phyloP scores from a whole-genome alignment of 2,888 invertebrate species.

The Polylopha cassiicola region DNA sequence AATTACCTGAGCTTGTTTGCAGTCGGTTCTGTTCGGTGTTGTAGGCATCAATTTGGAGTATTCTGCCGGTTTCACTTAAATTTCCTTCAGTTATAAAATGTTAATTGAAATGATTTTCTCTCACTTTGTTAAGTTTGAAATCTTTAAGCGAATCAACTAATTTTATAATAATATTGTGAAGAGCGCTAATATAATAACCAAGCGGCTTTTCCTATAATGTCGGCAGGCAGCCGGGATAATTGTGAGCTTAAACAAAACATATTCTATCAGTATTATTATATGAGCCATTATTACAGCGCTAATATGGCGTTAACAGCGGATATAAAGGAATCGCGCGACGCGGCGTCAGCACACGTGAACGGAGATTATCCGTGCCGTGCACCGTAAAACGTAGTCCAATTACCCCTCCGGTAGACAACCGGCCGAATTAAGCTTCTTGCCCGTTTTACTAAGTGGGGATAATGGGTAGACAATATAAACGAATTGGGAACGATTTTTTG shows the following conservation, averaged over 20 bases:
- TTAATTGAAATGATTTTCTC: not conserved
- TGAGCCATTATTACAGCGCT: constrained; percentile 6
- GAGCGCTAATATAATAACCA: too few species aligned
- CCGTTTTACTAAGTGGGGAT: constrained; percentile 29
- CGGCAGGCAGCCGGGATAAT: too few species aligned
- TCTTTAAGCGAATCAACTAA: too few species aligned
- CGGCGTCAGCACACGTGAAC: constrained; percentile 25
- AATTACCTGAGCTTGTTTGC: constrained; percentile 47
- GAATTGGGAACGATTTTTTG: constrained; percentile 27
- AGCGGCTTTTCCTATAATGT: too few species aligned
- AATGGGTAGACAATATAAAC: constrained; percentile 39
- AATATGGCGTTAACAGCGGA: constrained; percentile 22
- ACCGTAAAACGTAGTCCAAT: constrained; percentile 36
- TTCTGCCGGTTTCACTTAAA: too few species aligned
- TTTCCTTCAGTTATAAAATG: too few species aligned
- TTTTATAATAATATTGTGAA: too few species aligned
- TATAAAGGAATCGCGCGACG: constrained; percentile 23
- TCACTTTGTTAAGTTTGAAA: too few species aligned
- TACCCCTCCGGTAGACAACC: constrained; percentile 33
- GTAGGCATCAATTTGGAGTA: not conserved
- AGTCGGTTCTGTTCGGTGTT: constrained; percentile 39
- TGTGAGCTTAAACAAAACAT: too few species aligned
- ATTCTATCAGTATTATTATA: constrained; percentile 2
- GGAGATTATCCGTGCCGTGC: constrained; percentile 30
- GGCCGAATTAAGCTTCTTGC: constrained; percentile 39